Base-by-base conservation (phyloP, 2,113 vertebrate genomes). In the Caracal caracal region DNA sequence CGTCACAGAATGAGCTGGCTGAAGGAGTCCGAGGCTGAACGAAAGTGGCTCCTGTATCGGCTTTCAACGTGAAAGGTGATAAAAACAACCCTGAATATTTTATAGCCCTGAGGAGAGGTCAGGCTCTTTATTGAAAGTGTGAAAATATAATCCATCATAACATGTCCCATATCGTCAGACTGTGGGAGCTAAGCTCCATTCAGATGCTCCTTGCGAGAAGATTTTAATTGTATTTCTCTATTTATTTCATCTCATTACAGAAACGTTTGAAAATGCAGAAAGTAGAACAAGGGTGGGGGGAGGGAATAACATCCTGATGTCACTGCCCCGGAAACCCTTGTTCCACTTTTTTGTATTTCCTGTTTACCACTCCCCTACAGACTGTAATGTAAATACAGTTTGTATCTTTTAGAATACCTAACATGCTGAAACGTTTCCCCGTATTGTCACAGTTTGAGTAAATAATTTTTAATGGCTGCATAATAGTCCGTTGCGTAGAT, bases 1-100 rank as follows among this genome's bases (percentile, higher is more conserved):
- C 30, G 3, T 88, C n/a, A 4, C 4, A 4, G 93, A 76, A 26
- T 70, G 94, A 96, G 90, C 56, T 35, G 22, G 19, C 37, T 8
- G 40, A 33, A 61, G 59, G 92, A 73, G 94, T 95, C 80, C 30
- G 26, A 81, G 37, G 86, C 91, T 95, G 84, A 68, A 56, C 4
- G 20, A 28, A 61, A 2, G 79, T 66, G 40, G 11, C 80, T 85
- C 66, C 92, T 88, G 24, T 0, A 30, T 70, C n/a, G 59, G 66
- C 81, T 97, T 66, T 88, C 93, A 37, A 37, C 19, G n/a, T 37
- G 81, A 71, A 97, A 97, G 83, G 88, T 0, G 5, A 40, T 94
- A 80, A 85, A 66, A 97, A 20, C 88, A 96, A 51, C 63, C 20
- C 35, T 96, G 93, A 95, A 92, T 97, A 86, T 97, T 98, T 98